phyloP scores from a whole-genome alignment of 2,888 invertebrate species.

The Caprella mutica region DNA sequence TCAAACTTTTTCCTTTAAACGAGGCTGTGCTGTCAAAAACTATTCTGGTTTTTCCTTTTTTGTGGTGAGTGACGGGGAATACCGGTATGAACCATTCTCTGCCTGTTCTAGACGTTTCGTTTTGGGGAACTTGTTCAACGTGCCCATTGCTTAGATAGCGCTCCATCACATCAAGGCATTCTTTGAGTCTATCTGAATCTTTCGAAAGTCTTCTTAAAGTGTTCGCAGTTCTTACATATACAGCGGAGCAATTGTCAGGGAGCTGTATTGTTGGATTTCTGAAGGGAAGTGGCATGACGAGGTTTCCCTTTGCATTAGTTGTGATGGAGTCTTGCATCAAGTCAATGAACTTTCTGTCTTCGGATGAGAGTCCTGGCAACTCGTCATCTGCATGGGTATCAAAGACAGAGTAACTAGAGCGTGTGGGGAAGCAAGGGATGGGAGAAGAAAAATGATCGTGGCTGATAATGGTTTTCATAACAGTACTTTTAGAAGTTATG shows the following conservation, averaged over 20 bases:
- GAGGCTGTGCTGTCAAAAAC: constrained; percentile 1
- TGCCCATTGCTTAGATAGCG: neutral
- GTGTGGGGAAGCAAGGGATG: too few species aligned
- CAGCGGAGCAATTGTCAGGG: neutral
- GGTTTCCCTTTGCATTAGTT: neutral
- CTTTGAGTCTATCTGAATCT: neutral
- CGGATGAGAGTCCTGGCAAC: neutral
- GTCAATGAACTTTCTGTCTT: neutral
- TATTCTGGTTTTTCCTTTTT: neutral
- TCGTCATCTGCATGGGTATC: too few species aligned
- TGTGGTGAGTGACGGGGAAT: constrained; percentile 1
- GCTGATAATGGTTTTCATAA: too few species aligned
- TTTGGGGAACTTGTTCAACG: neutral
- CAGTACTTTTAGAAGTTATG: too few species aligned
- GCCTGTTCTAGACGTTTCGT: neutral
- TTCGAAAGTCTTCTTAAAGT: neutral
- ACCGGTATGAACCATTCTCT: neutral
- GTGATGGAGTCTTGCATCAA: neutral
- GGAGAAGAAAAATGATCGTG: too few species aligned
- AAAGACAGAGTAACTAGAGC: too few species aligned
- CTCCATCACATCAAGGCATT: neutral
- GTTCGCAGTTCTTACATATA: neutral
- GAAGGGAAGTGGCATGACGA: neutral
- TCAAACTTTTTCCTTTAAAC: neutral
- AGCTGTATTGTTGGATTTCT: neutral